Base-by-base conservation (phyloP, 2,113 vertebrate genomes). In the Rhodinocichla rosea region DNA sequence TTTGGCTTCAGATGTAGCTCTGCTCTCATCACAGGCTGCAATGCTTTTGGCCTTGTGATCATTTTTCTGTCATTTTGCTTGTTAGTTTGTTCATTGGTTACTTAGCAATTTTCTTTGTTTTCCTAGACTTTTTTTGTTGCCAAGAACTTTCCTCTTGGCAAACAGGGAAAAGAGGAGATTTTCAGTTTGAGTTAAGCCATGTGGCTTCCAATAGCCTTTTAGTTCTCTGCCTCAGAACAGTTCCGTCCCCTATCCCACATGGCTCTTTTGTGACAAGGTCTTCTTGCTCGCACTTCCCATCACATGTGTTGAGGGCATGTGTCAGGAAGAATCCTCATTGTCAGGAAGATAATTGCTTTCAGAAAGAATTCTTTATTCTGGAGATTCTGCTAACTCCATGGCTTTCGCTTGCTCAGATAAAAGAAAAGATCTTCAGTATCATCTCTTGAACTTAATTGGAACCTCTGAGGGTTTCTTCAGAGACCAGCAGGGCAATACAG, bases 51-150 rank as follows among this genome's bases (percentile, higher is more conserved):
- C 94, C 71, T 90, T 83, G 68, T 35, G 60, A 88, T 88, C 59
- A 35, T 90, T 95, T 93, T 97, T 53, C 90, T 97, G 96, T 96
- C 95, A 94, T 95, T 90, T 95, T 95, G 92, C 95, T 93, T 93
- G 75, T 95, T 95, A 96, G 94, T 95, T 95, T 97, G 90, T 88
- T 94, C 96, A 94, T 96, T 97, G 94, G 96, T 97, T 95, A 95
- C 96, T 96, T 94, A 97, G 95, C 94, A 96, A 96, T 97, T 97
- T 94, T 95, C 94, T 96, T 93, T 97, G 95, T 97, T 97, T 97
- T 92, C 59, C 63, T 88, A 76, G 88, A 83, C 71, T 74, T 86
- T 77, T 92, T 96, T 94, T 86, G 67, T 94, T 95, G 96, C 95
- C 94, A 97, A 94, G 90, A 96, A 69, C 86, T 96, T 95, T 87